A percentile compares a stretch with the other conserved stretches of the same genome.
These are phyloP conservation scores for Oncorhynchus nerka DNA, from an alignment of 2,113 vertebrate genomes.

Conservation along the genomic window DNA sequence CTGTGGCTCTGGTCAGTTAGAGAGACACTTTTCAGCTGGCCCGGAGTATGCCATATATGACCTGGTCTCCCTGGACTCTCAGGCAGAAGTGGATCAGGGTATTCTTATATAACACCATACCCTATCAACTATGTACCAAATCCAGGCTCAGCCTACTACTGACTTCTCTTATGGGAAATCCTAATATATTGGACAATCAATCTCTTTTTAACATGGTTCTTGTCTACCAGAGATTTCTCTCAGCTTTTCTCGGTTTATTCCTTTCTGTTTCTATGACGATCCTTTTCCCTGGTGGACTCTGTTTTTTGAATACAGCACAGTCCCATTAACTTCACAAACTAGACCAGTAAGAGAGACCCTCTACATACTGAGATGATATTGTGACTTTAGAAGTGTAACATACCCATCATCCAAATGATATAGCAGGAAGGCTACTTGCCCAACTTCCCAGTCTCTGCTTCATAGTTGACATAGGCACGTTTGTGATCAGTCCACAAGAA, in stretches of 20 bases:
- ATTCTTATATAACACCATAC: conserved; percentile 57
- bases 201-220: neutral
- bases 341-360: too few relatives aligned
- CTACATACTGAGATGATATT: too few relatives aligned
- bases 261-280: conserved; percentile 6
- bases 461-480: too few relatives aligned
- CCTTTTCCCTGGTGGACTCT: neutral
- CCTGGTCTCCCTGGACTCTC: conserved; percentile 74
- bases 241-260: neutral
- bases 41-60: conserved; percentile 66
- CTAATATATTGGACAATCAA: neutral
- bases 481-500: neutral
- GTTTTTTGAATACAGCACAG: neutral
- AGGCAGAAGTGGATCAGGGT: conserved; percentile 85
- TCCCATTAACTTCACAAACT: too few relatives aligned
- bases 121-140: conserved; percentile 1
- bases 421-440: too few relatives aligned
- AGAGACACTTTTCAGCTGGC: conserved; percentile 37
- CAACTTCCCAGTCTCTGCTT: too few relatives aligned
- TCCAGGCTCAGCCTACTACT: conserved; percentile 24
- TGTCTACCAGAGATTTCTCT: neutral
- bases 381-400: too few relatives aligned
- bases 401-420: too few relatives aligned
- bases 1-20: conserved; percentile 3
- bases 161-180: conserved; percentile 21